Conservation (phyloP, 2,113 vertebrate genomes). For the Edolisoma coerulescens region DNA sequence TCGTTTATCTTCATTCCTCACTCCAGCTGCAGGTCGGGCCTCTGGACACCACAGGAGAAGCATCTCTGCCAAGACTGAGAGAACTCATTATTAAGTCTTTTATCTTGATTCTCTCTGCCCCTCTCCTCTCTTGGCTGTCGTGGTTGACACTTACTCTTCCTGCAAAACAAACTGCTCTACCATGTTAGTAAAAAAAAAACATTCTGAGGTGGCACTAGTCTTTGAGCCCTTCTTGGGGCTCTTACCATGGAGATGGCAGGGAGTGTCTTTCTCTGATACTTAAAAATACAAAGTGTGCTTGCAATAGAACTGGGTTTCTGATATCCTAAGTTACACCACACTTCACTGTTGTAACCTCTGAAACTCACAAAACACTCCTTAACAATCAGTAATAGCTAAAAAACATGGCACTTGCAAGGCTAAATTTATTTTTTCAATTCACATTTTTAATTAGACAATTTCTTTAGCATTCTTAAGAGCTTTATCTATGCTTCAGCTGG, state of each 20-base stretch:
- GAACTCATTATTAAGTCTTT: background rate
- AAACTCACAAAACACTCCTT: background rate
- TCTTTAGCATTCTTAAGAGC: background rate
- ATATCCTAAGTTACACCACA: background rate
- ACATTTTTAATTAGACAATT: background rate
- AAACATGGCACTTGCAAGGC: rapidly evolving
- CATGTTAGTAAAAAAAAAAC: background rate
- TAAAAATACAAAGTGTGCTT: background rate
- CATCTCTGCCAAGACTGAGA: background rate
- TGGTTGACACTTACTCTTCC: background rate
- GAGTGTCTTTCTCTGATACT: background rate
- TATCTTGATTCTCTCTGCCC: background rate
- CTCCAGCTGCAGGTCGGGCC: background rate
- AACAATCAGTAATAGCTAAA: background rate
- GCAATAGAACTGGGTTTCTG: background rate
- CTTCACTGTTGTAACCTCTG: background rate
- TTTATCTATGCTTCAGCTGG: background rate
- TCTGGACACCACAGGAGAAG: background rate
- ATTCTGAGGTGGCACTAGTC: background rate
- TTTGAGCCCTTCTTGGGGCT: background rate
- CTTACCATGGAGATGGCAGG: background rate
- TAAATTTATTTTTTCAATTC: background rate
- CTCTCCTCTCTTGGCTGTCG: background rate
- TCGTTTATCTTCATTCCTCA: background rate
- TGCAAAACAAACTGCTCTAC: background rate